Evolutionary conservation across 2,888 invertebrate species (phyloP).

Genomic region (Linnaemya tessellans): DNA sequence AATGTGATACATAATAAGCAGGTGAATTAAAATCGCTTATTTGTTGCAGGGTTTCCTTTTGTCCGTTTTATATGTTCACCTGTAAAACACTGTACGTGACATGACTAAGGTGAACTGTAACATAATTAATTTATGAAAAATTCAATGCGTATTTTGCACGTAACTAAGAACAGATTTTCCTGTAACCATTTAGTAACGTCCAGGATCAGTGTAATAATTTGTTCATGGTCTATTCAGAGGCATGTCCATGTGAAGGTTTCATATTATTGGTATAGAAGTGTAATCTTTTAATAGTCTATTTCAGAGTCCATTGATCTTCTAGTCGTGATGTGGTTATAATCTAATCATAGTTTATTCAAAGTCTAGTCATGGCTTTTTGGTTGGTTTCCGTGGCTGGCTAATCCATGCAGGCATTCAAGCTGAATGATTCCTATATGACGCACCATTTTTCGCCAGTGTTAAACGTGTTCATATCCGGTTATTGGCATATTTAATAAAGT

Average conservation of each 20-base stretch:
- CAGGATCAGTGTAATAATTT: too few relatives aligned
- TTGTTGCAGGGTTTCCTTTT: slow-evolving; percentile 47
- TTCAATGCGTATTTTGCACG: background rate
- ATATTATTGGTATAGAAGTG: too few relatives aligned
- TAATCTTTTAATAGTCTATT: background rate
- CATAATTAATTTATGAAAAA: background rate
- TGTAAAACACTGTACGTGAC: background rate
- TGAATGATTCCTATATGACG: too few relatives aligned
- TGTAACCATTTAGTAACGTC: too few relatives aligned
- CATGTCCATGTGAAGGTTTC: too few relatives aligned
- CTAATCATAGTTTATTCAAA: background rate
- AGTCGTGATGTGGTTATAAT: background rate
- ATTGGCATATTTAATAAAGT: too few relatives aligned
- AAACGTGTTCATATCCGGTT: too few relatives aligned
- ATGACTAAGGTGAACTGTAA: background rate
- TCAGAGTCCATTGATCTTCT: background rate
- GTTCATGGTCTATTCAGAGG: too few relatives aligned
- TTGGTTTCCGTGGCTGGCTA: too few relatives aligned
- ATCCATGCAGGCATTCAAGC: too few relatives aligned
- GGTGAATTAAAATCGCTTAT: slow-evolving; percentile 45
- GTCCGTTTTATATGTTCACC: background rate
- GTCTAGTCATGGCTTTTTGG: too few relatives aligned
- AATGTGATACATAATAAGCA: slow-evolving; percentile 28
- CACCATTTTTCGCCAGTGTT: too few relatives aligned
- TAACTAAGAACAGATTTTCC: background rate